Evolutionary conservation across 1,140 invertebrate species (phyloP).

Genomic region (Platyscapa corneri): DNA sequence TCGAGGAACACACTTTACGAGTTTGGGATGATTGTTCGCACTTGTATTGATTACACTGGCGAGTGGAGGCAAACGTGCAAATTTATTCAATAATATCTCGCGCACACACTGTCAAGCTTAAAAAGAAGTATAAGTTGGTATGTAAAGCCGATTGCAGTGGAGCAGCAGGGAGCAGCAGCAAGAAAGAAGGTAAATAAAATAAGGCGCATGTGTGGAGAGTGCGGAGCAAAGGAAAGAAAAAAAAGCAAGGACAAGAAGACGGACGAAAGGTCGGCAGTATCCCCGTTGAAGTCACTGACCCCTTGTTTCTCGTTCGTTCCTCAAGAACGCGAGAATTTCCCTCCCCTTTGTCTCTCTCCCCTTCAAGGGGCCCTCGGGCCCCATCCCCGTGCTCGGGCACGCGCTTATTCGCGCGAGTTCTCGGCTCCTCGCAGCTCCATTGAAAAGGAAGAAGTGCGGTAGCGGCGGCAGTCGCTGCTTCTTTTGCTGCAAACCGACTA

Average conservation of each 20-base stretch:
- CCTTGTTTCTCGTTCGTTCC: not conserved
- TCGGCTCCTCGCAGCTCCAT: not conserved
- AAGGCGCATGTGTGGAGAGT: not conserved
- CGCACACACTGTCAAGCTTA: not conserved
- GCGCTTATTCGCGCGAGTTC: slow-evolving; percentile 1
- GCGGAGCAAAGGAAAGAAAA: not conserved
- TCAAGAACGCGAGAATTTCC: slow-evolving; percentile 31
- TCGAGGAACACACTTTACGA: slow-evolving; percentile 8
- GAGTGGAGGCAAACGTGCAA: not conserved
- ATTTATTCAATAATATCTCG: slow-evolving; percentile 34
- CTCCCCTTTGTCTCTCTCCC: slow-evolving; percentile 25
- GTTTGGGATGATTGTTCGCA: slow-evolving; percentile 2
- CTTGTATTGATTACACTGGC: slow-evolving; percentile 15
- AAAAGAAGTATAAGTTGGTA: slow-evolving; percentile 1
- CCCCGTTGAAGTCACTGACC: slow-evolving; percentile 34
- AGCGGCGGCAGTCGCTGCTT: not conserved
- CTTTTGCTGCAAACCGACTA: slow-evolving; percentile 1
- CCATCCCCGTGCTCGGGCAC: not conserved
- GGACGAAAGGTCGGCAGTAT: slow-evolving; percentile 43
- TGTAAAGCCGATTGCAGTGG: slow-evolving; percentile 12
- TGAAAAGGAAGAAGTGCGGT: slow-evolving; percentile 16
- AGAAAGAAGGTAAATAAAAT: slow-evolving; percentile 24
- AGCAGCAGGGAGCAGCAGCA: not conserved
- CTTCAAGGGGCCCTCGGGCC: not conserved
- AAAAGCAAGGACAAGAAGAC: slow-evolving; percentile 27